Conservation (phyloP, 2,113 vertebrate genomes). For the Nothocercus nigrocapillus region DNA sequence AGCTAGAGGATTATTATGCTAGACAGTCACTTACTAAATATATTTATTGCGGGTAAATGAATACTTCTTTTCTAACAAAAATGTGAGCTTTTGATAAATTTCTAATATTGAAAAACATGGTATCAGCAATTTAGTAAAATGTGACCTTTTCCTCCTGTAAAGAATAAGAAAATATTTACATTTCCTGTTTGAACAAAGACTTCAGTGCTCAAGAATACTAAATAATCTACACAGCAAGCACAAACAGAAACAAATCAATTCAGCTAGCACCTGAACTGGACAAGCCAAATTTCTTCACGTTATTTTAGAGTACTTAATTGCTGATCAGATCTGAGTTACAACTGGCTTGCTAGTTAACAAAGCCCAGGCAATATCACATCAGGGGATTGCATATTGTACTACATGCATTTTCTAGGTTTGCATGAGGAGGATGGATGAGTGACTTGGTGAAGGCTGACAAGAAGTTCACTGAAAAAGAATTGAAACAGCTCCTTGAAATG, state of each 20-base stretch:
- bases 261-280: background rate
- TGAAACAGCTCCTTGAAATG: background rate
- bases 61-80: slow-evolving; percentile 57
- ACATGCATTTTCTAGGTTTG: background rate
- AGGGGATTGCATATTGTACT: background rate
- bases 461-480: background rate
- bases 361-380: background rate
- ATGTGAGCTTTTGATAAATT: slow-evolving; percentile 51
- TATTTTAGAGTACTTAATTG: background rate
- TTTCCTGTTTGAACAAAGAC: slow-evolving; percentile 14
- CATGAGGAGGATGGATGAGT: background rate
- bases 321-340: slow-evolving; percentile 13
- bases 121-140: slow-evolving; percentile 29
- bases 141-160: background rate
- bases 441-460: background rate
- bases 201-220: slow-evolving; percentile 6
- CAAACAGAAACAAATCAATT: background rate
- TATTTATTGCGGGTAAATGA: slow-evolving; percentile 68
- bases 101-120: slow-evolving; percentile 46
- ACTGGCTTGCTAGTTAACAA: background rate
- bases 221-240: slow-evolving; percentile 17
- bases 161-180: slow-evolving; percentile 49
- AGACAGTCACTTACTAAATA: slow-evolving; percentile 67
- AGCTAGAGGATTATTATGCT: slow-evolving; percentile 44
- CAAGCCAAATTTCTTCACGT: background rate